These are phyloP conservation scores for Actinernus sp. DNA, from an alignment of 92 coral and sea anemone genomes.

Conservation along the genomic window DNA sequence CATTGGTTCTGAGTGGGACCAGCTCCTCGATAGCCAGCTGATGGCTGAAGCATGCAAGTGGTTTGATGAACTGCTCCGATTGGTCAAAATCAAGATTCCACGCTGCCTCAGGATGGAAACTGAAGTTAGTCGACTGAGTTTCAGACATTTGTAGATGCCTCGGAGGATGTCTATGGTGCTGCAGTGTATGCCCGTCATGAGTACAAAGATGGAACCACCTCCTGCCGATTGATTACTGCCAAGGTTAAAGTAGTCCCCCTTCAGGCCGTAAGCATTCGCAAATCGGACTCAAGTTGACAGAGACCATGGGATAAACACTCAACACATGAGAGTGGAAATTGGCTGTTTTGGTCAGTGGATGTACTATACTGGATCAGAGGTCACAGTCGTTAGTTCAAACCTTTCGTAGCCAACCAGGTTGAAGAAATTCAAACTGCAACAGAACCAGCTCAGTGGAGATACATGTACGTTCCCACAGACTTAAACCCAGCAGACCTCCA, in stretches of 20 bases:
- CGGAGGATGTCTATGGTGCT: constrained; percentile 54
- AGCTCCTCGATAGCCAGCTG: too few species aligned
- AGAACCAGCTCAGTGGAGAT: constrained; percentile 65
- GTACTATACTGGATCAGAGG: constrained; percentile 34
- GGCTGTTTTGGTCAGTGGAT: constrained; percentile 33
- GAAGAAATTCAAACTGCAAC: constrained; percentile 50
- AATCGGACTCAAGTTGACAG: constrained; percentile 28
- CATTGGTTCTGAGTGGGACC: constrained; percentile 48
- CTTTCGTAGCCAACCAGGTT: constrained; percentile 49
- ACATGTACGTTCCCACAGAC: constrained; percentile 38
- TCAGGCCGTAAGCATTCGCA: constrained; percentile 50
- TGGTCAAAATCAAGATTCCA: constrained; percentile 10
- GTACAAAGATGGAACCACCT: constrained; percentile 37
- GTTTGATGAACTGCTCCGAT: constrained; percentile 15
- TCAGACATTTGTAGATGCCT: constrained; percentile 46
- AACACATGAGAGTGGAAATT: background rate
- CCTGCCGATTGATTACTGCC: constrained; percentile 20
- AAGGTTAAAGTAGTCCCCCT: constrained; percentile 53
- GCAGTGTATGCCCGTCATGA: constrained; percentile 28
- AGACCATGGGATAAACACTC: constrained; percentile 4
- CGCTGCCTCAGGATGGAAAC: constrained; percentile 3
- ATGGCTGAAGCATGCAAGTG: constrained; percentile 4
- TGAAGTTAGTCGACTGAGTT: background rate
- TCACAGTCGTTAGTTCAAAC: constrained; percentile 31
- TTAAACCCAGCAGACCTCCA: constrained; percentile 57